Percentiles rank a stretch among this genome's conserved stretches.
Conservation (phyloP, 1,140 invertebrate genomes). For the Caenorhabditis tropicalis region DNA sequence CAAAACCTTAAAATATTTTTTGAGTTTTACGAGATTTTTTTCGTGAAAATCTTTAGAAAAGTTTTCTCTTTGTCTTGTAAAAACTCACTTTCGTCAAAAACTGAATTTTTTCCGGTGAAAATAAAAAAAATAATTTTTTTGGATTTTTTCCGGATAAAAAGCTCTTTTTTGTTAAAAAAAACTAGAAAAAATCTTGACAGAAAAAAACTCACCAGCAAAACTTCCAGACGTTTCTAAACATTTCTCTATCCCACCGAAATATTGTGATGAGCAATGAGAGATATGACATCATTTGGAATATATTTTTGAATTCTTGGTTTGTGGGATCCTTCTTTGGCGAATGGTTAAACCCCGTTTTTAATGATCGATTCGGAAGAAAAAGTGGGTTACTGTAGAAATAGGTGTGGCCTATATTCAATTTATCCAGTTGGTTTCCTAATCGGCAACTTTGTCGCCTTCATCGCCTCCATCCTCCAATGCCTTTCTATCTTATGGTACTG, state of each 20-base stretch:
- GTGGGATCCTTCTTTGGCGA: slow-evolving; percentile 58
- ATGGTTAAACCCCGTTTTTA: slow-evolving; percentile 57
- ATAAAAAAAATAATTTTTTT: too few relatives aligned
- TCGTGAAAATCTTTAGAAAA: too few relatives aligned
- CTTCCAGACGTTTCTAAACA: slow-evolving; percentile 35
- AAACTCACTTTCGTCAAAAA: too few relatives aligned
- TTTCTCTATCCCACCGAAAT: not conserved
- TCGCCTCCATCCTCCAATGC: slow-evolving; percentile 49
- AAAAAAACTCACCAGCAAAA: too few relatives aligned
- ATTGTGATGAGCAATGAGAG: not conserved
- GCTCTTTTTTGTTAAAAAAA: too few relatives aligned
- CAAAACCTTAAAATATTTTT: too few relatives aligned
- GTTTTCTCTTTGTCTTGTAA: too few relatives aligned
- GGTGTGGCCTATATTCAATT: too few relatives aligned
- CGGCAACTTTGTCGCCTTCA: slow-evolving; percentile 50
- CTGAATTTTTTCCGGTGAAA: too few relatives aligned
- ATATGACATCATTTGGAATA: slow-evolving; percentile 39
- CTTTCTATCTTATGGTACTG: slow-evolving; percentile 47
- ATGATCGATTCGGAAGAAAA: slow-evolving; percentile 59
- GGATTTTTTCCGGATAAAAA: too few relatives aligned
- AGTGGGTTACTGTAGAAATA: slow-evolving; percentile 9
- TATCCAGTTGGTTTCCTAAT: slow-evolving; percentile 59
- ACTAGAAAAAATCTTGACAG: too few relatives aligned
- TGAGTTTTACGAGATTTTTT: too few relatives aligned
- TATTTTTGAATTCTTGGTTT: slow-evolving; percentile 55